Percentiles rank a stretch among this genome's conserved stretches.
phyloP scores from a whole-genome alignment of 1,140 invertebrate genomes.

The Harlomillsia oculata region DNA sequence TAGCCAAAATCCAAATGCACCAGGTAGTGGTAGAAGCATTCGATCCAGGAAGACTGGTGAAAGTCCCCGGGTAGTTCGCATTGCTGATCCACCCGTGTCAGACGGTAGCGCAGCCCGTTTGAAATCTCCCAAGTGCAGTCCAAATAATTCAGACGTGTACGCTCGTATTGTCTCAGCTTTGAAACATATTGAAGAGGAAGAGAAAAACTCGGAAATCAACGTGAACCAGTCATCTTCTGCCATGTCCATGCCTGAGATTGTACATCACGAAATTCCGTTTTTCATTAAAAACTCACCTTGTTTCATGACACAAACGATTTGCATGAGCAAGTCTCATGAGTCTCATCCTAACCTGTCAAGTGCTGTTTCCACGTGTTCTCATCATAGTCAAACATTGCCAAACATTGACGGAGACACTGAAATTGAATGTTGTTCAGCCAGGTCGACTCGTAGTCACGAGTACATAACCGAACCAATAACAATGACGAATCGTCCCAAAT shows the following conservation, averaged over 20 bases:
- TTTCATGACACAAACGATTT: not conserved
- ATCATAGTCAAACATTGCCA: not conserved
- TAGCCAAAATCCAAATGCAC: not conserved
- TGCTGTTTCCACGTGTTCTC: not conserved
- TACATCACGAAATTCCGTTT: not conserved
- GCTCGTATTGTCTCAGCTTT: slow-evolving; percentile 9
- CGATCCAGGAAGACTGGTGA: no score
- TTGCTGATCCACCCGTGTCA: no score
- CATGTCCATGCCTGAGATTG: not conserved
- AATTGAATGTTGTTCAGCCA: not conserved
- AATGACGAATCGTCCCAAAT: not conserved
- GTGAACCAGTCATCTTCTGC: no score
- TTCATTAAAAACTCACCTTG: not conserved
- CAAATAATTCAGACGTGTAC: slow-evolving; percentile 12
- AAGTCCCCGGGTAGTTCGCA: no score
- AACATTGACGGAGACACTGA: not conserved
- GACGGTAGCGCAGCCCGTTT: no score
- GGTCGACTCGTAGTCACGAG: not conserved
- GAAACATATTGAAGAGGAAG: slow-evolving; percentile 19
- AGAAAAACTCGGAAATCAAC: slow-evolving; percentile 1
- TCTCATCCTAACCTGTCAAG: not conserved
- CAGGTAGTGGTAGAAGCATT: not conserved
- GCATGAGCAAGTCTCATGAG: not conserved
- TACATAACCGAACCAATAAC: not conserved
- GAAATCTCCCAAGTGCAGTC: no score